Evolutionary conservation across 1,140 invertebrate species (phyloP), one percentile per base, ranked within the genome.

Genomic region (Monochamus saltuarius): DNA sequence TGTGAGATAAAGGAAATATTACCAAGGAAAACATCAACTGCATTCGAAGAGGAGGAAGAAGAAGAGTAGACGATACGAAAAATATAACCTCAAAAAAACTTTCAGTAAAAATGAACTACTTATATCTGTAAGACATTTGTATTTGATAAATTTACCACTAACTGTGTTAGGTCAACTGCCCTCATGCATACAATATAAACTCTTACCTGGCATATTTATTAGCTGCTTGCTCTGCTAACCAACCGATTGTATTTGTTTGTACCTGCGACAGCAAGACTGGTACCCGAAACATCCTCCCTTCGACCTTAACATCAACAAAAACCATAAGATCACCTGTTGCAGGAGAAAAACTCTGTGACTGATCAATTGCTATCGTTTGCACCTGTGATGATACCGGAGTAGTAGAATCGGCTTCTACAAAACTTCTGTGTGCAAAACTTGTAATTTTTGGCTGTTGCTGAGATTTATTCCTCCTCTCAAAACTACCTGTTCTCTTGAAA

Each of bases 181-280:
- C 6, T 47, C 17, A 14, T 14, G 6, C 14, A 11, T 47, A 11
- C 14, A 47, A 19, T 34, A 22, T 1, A n/a, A 45, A 11, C 9
- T 6, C 47, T 59, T 57, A 71, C 86, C 84, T 85, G 55, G 87
- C 87, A 80, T 88, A 89, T 71, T 88, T 80, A 51, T 81, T 78
- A 34, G 85, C 82, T 0, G 86, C 82, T 79, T 89, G 85, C 40
- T 87, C 82, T 38, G 85, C 82, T 56, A 90, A 76, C 87, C 87
- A 89, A 58, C 80, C 81, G 65, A 88, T 85, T 59, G 82, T 85
- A 57, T 82, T 75, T 39, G 77, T 82, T 54, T 83, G 81, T 16
- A 84, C 76, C 47, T 80, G 82, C 10, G 83, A 80, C 36, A 82
- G 70, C 22, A 82, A 81, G 10, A 88, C 71, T 0, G 86, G 85